phyloP scores from a whole-genome alignment of 1,140 invertebrate genomes.

The Steinernema khuongi region DNA sequence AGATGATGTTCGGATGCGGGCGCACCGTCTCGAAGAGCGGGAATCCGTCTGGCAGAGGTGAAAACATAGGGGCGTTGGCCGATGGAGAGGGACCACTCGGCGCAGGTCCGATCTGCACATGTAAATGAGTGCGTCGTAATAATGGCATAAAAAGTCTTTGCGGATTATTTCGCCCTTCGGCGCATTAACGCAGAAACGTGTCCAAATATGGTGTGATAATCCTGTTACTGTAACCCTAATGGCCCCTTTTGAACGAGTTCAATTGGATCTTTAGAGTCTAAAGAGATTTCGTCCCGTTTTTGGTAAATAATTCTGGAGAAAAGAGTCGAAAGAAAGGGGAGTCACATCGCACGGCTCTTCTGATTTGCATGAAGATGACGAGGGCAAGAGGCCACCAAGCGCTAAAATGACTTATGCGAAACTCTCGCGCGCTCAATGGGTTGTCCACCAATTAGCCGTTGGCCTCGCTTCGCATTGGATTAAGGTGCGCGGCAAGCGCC shows the following conservation, averaged over 20 bases:
- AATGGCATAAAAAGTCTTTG: too few relatives aligned
- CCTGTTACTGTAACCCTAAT: slow-evolving; percentile 9
- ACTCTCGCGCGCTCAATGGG: neutral
- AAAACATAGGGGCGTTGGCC: too few relatives aligned
- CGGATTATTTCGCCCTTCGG: too few relatives aligned
- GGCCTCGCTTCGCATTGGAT: neutral
- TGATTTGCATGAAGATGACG: neutral
- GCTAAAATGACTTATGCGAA: neutral
- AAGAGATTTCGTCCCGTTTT: slow-evolving; percentile 3
- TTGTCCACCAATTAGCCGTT: slow-evolving; percentile 3
- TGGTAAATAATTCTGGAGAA: slow-evolving; percentile 11
- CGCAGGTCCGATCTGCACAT: too few relatives aligned
- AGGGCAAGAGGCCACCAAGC: neutral
- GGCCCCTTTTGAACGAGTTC: neutral
- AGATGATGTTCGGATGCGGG: neutral
- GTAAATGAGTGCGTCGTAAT: too few relatives aligned
- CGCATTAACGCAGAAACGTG: too few relatives aligned
- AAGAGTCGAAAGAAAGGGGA: neutral
- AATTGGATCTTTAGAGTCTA: neutral
- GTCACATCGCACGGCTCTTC: neutral
- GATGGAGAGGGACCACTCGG: too few relatives aligned
- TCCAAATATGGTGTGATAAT: neutral
- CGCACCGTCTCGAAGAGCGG: too few relatives aligned
- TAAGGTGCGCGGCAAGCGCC: neutral
- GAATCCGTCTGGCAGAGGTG: too few relatives aligned